phyloP scores from a whole-genome alignment of 2,888 invertebrate species.

The Deilephila elpenor region DNA sequence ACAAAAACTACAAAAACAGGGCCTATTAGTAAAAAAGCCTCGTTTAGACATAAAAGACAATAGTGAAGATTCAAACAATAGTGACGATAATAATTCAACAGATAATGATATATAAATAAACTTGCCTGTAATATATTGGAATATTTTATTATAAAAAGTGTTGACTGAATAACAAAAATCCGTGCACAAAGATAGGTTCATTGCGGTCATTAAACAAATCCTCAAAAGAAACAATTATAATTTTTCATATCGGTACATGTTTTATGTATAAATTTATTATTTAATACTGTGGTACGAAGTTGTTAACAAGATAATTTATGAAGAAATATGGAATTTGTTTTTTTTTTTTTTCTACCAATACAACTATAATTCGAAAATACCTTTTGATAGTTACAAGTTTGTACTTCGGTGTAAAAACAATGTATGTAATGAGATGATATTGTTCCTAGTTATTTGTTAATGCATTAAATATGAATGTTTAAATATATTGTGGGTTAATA shows the following conservation, averaged over 20 bases:
- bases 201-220: no score
- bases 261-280: no score
- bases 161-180: neutral
- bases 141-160: slow-evolving; percentile 27
- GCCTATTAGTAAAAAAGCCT: slow-evolving; percentile 76
- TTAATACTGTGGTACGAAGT: no score
- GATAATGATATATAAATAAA: slow-evolving; percentile 47
- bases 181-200: no score
- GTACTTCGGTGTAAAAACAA: no score
- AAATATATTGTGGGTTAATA: neutral
- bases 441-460: slow-evolving; percentile 21
- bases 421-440: neutral
- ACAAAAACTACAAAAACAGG: slow-evolving; percentile 75
- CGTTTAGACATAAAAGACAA: slow-evolving; percentile 62
- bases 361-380: no score
- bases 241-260: no score
- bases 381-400: no score
- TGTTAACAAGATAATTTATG: no score
- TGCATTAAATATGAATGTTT: slow-evolving; percentile 1
- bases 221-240: no score
- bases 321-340: neutral
- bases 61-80: slow-evolving; percentile 56
- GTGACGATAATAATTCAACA: slow-evolving; percentile 49
- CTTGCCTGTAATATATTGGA: slow-evolving; percentile 43
- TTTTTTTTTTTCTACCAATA: neutral